These are phyloP conservation scores for Dinoponera quadriceps DNA, from an alignment of 1,140 invertebrate species.

Conservation along the genomic window DNA sequence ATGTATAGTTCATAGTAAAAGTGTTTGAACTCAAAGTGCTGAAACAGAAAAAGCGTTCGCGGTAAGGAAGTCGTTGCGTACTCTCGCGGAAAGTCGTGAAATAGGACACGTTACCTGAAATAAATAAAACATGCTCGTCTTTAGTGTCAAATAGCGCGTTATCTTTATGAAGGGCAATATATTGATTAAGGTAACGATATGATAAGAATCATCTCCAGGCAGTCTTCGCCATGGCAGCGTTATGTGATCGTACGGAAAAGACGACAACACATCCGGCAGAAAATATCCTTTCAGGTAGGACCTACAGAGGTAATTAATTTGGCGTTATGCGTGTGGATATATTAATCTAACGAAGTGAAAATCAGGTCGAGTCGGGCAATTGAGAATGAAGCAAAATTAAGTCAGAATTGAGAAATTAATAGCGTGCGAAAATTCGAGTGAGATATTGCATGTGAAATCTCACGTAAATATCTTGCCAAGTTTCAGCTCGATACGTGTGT, in stretches of 20 bases:
- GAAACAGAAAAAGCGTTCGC: slow-evolving; percentile 50
- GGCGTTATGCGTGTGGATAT: neutral
- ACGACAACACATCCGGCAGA: slow-evolving; percentile 78
- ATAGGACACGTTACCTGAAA: slow-evolving; percentile 73
- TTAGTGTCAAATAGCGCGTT: slow-evolving; percentile 76
- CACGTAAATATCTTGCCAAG: slow-evolving; percentile 77
- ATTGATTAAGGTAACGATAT: slow-evolving; percentile 75
- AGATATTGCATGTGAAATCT: slow-evolving; percentile 5
- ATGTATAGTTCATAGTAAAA: slow-evolving; percentile 74
- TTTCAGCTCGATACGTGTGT: slow-evolving; percentile 72
- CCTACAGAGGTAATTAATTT: slow-evolving; percentile 59
- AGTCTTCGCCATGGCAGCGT: slow-evolving; percentile 78
- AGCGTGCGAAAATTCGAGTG: too few relatives aligned
- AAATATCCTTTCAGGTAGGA: slow-evolving; percentile 76
- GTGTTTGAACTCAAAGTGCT: slow-evolving; percentile 77
- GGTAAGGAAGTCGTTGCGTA: neutral
- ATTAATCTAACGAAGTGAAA: neutral
- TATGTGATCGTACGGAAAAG: slow-evolving; percentile 80
- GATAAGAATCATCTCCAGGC: slow-evolving; percentile 69
- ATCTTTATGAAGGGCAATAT: slow-evolving; percentile 81
- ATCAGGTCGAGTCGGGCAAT: neutral
- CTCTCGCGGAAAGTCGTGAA: slow-evolving; percentile 15
- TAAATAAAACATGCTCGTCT: slow-evolving; percentile 69
- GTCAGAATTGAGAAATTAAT: slow-evolving; percentile 3
- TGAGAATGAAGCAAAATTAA: neutral